A percentile compares a stretch with the other conserved stretches of the same genome.
These are phyloP conservation scores for Sterrhoptilus dennistouni DNA, from an alignment of 2,113 vertebrate genomes.

Conservation along the genomic window DNA sequence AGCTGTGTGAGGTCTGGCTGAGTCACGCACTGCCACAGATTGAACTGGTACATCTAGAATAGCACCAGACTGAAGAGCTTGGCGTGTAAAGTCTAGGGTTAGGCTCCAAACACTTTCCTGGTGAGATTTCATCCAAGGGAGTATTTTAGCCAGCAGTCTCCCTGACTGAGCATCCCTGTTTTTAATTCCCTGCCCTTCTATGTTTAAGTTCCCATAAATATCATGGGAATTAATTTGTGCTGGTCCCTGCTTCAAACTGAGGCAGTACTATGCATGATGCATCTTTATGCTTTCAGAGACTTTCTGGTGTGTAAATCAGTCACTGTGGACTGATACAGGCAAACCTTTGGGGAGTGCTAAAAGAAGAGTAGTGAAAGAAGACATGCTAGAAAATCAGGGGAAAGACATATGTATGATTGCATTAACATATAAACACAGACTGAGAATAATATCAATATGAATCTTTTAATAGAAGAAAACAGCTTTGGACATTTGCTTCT, in stretches of 20 bases:
- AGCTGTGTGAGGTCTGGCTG: slow-evolving; percentile 75
- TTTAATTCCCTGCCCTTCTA: not conserved
- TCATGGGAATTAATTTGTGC: slow-evolving; percentile 73
- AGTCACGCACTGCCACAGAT: slow-evolving; percentile 65
- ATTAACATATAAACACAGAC: slow-evolving; percentile 12
- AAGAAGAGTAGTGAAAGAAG: not conserved
- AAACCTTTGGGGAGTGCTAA: slow-evolving; percentile 37
- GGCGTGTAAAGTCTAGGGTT: slow-evolving; percentile 10
- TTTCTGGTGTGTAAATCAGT: slow-evolving; percentile 71
- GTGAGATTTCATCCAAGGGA: slow-evolving; percentile 19
- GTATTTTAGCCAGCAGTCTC: not conserved
- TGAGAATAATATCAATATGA: not conserved
- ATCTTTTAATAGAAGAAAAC: not conserved
- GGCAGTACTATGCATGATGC: slow-evolving; percentile 51
- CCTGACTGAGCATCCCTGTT: not conserved
- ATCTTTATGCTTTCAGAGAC: slow-evolving; percentile 60
- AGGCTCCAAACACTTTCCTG: slow-evolving; percentile 27
- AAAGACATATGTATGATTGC: not conserved
- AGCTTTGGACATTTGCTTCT: not conserved
- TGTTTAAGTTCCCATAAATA: slow-evolving; percentile 58
- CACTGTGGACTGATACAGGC: slow-evolving; percentile 31
- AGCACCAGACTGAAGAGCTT: slow-evolving; percentile 36
- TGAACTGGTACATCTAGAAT: slow-evolving; percentile 50
- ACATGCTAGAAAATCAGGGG: not conserved
- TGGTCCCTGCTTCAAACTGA: slow-evolving; percentile 41